phyloP scores from a whole-genome alignment of 2,888 invertebrate genomes.

The Carabus problematicus region DNA sequence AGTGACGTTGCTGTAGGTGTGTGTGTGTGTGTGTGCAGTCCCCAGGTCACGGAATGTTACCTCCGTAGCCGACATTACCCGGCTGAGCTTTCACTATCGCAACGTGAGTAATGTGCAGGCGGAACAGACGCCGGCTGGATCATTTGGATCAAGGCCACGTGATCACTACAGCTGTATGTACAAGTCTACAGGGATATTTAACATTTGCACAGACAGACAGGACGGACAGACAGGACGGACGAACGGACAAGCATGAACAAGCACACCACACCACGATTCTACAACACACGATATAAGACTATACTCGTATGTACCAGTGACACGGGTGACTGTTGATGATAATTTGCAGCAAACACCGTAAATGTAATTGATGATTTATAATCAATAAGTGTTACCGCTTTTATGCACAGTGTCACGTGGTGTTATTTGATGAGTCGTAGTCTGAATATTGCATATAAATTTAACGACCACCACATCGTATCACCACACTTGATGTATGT shows the following conservation, averaged over 20 bases:
- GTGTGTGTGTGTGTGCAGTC: background rate
- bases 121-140: constrained; percentile 22
- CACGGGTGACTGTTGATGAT: no score
- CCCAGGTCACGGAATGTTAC: constrained; percentile 11
- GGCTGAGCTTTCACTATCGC: constrained; percentile 18
- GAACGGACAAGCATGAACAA: background rate
- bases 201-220: constrained; percentile 9
- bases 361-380: constrained; percentile 16
- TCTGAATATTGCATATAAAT: constrained; percentile 7
- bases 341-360: background rate
- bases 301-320: no score
- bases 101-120: constrained; percentile 15
- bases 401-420: constrained; percentile 5
- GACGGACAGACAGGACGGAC: constrained; percentile 3
- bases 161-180: constrained; percentile 8
- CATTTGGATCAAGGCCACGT: constrained; percentile 26
- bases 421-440: background rate
- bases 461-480: no score
- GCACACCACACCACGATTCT: no score
- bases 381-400: constrained; percentile 7
- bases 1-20: no score
- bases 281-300: no score
- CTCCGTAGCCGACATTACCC: constrained; percentile 6
- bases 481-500: constrained; percentile 3
- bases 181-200: background rate